Evolutionary conservation across 2,888 invertebrate species (phyloP), one percentile per base, ranked within the genome.

Genomic region (Drosophila melanosoma): DNA sequence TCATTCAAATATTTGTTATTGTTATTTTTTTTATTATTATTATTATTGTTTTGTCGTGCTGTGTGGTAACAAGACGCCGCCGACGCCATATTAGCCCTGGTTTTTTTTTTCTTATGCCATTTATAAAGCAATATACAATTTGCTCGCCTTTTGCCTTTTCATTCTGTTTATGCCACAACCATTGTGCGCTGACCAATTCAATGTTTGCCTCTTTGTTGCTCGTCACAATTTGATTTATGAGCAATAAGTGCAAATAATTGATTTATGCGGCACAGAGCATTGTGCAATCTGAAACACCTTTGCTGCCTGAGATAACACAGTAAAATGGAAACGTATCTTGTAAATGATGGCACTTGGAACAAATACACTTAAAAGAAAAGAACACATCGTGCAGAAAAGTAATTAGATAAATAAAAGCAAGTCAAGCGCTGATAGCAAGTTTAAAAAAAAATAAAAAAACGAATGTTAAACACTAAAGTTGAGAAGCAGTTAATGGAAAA

Each of bases 191-290:
- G 80, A 80, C 79, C 79, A 83, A 68, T 58, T 65, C 56, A 61
- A 71, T 71, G 71, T 76, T 74, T 67, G 60, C 61, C 48, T 58
- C 68, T 61, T 66, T 79, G 86, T 74, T 33, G 71, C 72, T 86
- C 81, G 81, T 87, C 89, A 84, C 72, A 74, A 73, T 71, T 60
- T 86, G 90, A 86, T 89, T 86, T 86, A 86, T 86, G 81, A 69
- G 83, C 61, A 65, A 59, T 70, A 80, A 90, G 85, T 89, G 85
- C 88, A 89, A 87, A 89, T 85, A 85, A 85, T 85, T 89, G 85
- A 85, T 85, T 85, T 85, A 89, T 89, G 89, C 71, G 75, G 10
- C 36, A 53, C n/a, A 48, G 45, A 3, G 17, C 65, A 42, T 29
- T 63, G 59, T 63, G 62, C 78, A 77, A 58, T 54, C 23, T 26